phyloP scores from a whole-genome alignment of 1,140 invertebrate species.

The Cyclargus thomasi region DNA sequence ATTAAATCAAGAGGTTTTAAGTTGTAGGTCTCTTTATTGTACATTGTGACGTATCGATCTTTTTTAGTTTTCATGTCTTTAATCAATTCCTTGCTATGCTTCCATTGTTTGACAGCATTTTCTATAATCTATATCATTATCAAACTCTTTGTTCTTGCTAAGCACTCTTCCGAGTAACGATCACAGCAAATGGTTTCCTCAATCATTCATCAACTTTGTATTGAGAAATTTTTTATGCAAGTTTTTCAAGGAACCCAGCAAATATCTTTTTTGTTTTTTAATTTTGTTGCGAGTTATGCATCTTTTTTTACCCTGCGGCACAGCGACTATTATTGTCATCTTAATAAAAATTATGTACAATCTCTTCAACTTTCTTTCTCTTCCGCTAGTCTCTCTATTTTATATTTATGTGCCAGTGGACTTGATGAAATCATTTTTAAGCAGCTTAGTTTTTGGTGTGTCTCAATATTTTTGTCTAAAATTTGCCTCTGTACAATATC shows the following conservation, averaged over 20 bases:
- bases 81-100: conserved; percentile 23
- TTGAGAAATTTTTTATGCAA: conserved; percentile 28
- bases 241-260: conserved; percentile 25
- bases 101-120: conserved; percentile 33
- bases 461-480: no score
- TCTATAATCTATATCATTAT: conserved; percentile 26
- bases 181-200: conserved; percentile 27
- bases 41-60: conserved; percentile 21
- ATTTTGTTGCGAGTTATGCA: conserved; percentile 27
- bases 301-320: conserved; percentile 28
- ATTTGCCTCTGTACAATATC: no score
- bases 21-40: conserved; percentile 21
- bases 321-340: conserved; percentile 25
- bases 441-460: no score
- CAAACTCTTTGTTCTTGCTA: conserved; percentile 28
- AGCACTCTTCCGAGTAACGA: conserved; percentile 28
- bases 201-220: conserved; percentile 22
- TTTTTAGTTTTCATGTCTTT: conserved; percentile 22
- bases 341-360: conserved; percentile 24
- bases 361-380: conserved; percentile 4
- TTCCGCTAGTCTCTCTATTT: no score
- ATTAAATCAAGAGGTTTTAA: conserved; percentile 13
- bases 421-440: no score
- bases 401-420: no score
- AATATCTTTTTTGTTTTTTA: conserved; percentile 30